phyloP scores from a whole-genome alignment of 2,113 vertebrate species.

The Grus americana region DNA sequence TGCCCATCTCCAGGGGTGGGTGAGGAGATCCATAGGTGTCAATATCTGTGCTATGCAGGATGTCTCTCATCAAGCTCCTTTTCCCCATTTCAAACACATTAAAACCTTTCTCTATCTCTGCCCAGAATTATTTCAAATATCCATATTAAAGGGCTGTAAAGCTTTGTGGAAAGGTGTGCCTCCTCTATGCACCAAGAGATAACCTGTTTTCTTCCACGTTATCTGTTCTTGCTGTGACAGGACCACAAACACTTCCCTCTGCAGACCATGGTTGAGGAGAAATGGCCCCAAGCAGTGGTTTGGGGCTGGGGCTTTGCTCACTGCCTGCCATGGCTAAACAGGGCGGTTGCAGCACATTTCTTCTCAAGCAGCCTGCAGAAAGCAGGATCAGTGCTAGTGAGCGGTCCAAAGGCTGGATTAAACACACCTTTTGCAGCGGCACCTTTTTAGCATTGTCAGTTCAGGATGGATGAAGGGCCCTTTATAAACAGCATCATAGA shows the following conservation, averaged over 20 bases:
- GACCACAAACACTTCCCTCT: background rate
- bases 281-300: background rate
- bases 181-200: background rate
- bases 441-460: background rate
- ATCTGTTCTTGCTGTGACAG: background rate
- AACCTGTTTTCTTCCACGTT: background rate
- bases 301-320: background rate
- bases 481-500: background rate
- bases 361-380: background rate
- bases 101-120: background rate
- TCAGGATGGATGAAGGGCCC: background rate
- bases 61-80: background rate
- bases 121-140: background rate
- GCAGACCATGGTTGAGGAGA: background rate
- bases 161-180: background rate
- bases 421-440: background rate
- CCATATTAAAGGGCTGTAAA: background rate
- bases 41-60: background rate
- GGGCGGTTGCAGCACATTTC: background rate
- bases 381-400: background rate
- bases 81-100: background rate
- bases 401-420: background rate
- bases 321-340: background rate
- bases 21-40: background rate
- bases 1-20: background rate